Evolutionary conservation across 2,888 invertebrate species (phyloP).

Genomic region (Acanthosepion lycidas): DNA sequence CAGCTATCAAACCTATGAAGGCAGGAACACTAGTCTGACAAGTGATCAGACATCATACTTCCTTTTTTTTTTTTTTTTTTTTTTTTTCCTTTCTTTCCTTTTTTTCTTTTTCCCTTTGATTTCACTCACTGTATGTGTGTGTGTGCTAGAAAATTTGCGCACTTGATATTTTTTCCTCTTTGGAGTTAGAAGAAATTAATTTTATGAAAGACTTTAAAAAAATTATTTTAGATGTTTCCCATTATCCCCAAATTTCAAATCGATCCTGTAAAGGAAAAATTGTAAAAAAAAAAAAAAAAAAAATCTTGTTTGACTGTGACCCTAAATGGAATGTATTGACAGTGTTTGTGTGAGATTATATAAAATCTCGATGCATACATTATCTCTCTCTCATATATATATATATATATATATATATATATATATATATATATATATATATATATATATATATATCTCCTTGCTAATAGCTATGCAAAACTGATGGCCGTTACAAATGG

Average conservation of each 20-base stretch:
- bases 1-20: constrained; percentile 23
- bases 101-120: not conserved
- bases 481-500: constrained; percentile 21
- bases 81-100: not conserved
- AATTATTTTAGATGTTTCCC: not conserved
- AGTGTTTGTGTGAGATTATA: not conserved
- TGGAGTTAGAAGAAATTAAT: not conserved
- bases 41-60: constrained; percentile 21
- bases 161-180: not conserved
- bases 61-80: not conserved
- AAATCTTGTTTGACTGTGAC: constrained; percentile 24
- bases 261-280: not conserved
- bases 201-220: not conserved
- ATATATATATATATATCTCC: no score
- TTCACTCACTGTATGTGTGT: not conserved
- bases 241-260: not conserved
- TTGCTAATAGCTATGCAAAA: not conserved
- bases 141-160: not conserved
- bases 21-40: constrained; percentile 33
- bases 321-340: not conserved
- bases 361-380: not conserved
- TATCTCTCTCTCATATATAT: not conserved
- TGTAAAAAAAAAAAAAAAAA: no score
- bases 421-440: no score
- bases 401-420: no score